Evolutionary conservation across 2,888 invertebrate genomes (phyloP).

Genomic region (Abrostola triplasia): DNA sequence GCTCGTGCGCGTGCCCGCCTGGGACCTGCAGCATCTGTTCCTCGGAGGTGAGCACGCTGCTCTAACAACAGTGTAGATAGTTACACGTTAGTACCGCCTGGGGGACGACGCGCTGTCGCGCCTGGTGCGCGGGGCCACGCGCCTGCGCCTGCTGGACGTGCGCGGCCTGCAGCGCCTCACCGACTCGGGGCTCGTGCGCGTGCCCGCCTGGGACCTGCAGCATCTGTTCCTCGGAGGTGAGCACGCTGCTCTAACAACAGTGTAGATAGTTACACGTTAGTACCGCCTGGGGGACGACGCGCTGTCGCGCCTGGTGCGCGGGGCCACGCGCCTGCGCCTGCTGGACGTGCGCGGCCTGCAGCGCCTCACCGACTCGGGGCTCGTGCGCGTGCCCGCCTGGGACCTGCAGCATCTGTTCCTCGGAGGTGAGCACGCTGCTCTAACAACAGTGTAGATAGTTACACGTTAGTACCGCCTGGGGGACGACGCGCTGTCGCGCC

Average conservation of each 20-base stretch:
- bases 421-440: conserved; percentile 86
- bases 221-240: conserved; percentile 94
- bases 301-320: conserved; percentile 93
- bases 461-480: conserved; percentile 90
- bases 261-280: conserved; percentile 57
- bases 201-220: conserved; percentile 95
- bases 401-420: conserved; percentile 95
- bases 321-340: conserved; percentile 92
- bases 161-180: conserved; percentile 94
- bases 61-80: no score
- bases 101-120: conserved; percentile 94
- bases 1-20: conserved; percentile 93
- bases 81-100: conserved; percentile 87
- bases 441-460: no score
- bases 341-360: conserved; percentile 95
- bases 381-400: conserved; percentile 95
- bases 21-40: conserved; percentile 95
- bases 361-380: conserved; percentile 93
- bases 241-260: conserved; percentile 1
- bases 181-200: conserved; percentile 93
- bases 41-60: conserved; percentile 89
- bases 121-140: conserved; percentile 93
- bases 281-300: conserved; percentile 93
- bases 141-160: conserved; percentile 93
- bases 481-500: conserved; percentile 93